These are phyloP conservation scores for Syrmaticus mikado DNA, from an alignment of 2,113 vertebrate genomes.

Conservation along the genomic window DNA sequence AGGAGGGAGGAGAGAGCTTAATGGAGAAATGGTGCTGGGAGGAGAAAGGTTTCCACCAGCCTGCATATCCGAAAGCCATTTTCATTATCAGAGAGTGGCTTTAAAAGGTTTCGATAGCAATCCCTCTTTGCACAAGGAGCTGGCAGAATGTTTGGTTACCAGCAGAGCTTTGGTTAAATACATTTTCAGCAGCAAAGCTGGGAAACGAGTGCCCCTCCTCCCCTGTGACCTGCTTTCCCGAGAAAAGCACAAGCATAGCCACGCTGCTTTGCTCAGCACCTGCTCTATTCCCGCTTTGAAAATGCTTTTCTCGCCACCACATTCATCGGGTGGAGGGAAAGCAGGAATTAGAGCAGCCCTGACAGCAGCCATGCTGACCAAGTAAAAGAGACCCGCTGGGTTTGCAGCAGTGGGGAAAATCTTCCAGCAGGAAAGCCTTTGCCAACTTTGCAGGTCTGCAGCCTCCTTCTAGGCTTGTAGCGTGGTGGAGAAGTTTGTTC, in stretches of 20 bases:
- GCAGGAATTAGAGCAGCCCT: background rate
- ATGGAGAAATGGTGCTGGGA: background rate
- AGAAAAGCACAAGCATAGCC: slow-evolving; percentile 6
- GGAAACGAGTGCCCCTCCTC: slow-evolving; percentile 25
- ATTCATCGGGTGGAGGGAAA: background rate
- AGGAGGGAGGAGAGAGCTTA: background rate
- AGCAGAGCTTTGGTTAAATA: slow-evolving; percentile 14
- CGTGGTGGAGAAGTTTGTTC: background rate
- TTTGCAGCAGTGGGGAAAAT: background rate
- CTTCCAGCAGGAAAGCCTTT: background rate
- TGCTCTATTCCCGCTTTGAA: background rate
- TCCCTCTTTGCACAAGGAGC: background rate
- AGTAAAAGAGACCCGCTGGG: background rate
- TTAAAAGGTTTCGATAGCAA: background rate
- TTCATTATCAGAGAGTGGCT: slow-evolving; percentile 4
- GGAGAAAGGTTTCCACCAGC: background rate
- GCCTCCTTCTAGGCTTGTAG: background rate
- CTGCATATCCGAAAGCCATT: background rate
- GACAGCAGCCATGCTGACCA: fast-evolving
- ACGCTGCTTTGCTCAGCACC: background rate
- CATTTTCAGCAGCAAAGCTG: background rate
- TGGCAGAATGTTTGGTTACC: background rate
- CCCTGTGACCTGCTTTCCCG: slow-evolving; percentile 59
- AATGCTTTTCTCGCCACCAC: background rate
- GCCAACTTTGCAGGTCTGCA: slow-evolving; percentile 4